These are phyloP conservation scores for Gastracanthus pulcherrimus DNA, from an alignment of 2,888 invertebrate genomes.

Conservation along the genomic window DNA sequence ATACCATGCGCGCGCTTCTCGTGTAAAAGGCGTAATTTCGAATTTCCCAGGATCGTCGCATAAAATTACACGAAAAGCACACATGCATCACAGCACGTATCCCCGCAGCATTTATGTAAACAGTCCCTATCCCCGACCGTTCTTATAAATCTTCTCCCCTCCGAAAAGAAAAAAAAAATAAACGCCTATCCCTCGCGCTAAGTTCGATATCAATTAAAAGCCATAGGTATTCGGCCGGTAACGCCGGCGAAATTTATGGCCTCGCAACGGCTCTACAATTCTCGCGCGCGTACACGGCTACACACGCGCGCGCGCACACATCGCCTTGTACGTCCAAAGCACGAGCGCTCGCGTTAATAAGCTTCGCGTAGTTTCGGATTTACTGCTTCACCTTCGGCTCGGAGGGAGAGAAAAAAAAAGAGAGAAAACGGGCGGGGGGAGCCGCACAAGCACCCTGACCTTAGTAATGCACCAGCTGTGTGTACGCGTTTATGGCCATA, in stretches of 20 bases:
- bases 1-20: not conserved
- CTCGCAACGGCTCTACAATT: not conserved
- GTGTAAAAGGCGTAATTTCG: not conserved
- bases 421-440: not conserved
- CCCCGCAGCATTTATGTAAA: too few species aligned
- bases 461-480: not conserved
- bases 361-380: conserved; percentile 19
- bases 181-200: not conserved
- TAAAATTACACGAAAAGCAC: not conserved
- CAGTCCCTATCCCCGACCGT: not conserved
- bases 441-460: not conserved
- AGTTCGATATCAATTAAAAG: not conserved
- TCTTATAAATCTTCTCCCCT: not conserved
- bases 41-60: conserved; percentile 29
- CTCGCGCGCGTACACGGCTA: not conserved
- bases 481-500: conserved; percentile 13
- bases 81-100: not conserved
- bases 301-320: not conserved
- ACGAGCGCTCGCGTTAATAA: conserved; percentile 20
- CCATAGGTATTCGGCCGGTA: not conserved
- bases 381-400: too few species aligned
- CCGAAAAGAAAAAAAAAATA: not conserved
- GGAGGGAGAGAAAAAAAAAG: not conserved
- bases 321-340: conserved; percentile 12
- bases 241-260: not conserved